Base-by-base conservation (phyloP, 2,888 invertebrate genomes). In the Argyresthia goedartella region DNA sequence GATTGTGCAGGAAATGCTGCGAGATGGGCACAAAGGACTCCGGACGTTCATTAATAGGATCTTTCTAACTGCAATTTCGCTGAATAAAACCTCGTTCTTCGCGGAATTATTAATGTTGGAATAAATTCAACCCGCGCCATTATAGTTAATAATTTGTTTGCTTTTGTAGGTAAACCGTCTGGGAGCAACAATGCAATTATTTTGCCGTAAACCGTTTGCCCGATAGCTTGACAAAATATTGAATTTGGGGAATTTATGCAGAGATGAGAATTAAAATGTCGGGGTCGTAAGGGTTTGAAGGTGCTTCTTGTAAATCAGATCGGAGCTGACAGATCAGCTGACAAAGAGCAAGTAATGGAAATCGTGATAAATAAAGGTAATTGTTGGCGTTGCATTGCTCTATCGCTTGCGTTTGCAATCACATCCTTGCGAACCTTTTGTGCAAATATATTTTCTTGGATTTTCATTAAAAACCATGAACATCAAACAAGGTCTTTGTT, bases 21-120 rank as follows among this genome's bases (percentile, higher is more conserved):
- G 63, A 70, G 71, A 69, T 69, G 52, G 77, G 74, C 81, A 81
- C 82, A 85, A 85, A 74, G 73, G 69, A 64, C 61, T 66, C 66
- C 73, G 72, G 81, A 84, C 85, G 80, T 82, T 84, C 82, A 86
- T 85, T 86, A 86, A 85, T 85, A 85, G 81, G 77, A 81, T 84
- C 84, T 81, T 78, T 81, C 81, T 77, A 81, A 81, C 81, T 85
- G 84, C 84, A 82, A 81, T 81, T 76, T 78, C 66, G 71, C 73
- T 81, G 81, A 82, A 84, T 81, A 80, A 80, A 81, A 82, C 74
- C 55, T 61, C 62, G 66, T 66, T 66, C 71, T 67, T 71, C 66
- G 66, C 67, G 71, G 78, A 76, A 81, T 79, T 81, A 85, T 82
- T 85, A 84, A 85, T 85, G 84, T 79, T 76, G 72, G 72, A 62